Percentiles rank a stretch among this genome's conserved stretches.
phyloP scores from a whole-genome alignment of 2,113 vertebrate genomes.

The Suncus etruscus region DNA sequence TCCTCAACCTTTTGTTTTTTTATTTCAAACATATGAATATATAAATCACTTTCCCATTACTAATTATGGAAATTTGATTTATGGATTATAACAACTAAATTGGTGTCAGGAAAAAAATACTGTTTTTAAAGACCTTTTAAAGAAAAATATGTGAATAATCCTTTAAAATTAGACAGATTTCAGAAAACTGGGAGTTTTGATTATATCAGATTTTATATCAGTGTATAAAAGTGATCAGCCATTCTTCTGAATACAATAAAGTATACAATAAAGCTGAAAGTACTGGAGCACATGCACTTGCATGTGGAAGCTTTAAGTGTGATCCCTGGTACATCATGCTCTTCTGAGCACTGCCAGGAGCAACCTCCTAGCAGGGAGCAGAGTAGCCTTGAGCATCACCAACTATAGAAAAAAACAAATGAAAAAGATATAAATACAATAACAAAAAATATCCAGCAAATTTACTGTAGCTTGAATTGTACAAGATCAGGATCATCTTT shows the following conservation, averaged over 20 bases:
- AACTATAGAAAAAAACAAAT: no score
- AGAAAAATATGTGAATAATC: slow-evolving; percentile 50
- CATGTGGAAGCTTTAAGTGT: no score
- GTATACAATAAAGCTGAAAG: no score
- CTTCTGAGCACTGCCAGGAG: no score
- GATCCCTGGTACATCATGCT: no score
- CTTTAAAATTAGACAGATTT: slow-evolving; percentile 47
- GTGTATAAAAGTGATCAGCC: slow-evolving; percentile 42
- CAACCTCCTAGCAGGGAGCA: no score
- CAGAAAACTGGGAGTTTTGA: slow-evolving; percentile 41
- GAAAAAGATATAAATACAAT: neutral
- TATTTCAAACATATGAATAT: slow-evolving; percentile 38
- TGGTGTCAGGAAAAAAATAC: slow-evolving; percentile 46
- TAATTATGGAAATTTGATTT: slow-evolving; percentile 51
- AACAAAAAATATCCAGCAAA: slow-evolving; percentile 16
- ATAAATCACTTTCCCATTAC: slow-evolving; percentile 62
- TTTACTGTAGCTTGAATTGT: neutral
- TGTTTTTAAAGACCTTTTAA: slow-evolving; percentile 53
- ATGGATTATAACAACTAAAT: slow-evolving; percentile 62
- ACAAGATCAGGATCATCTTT: slow-evolving; percentile 17
- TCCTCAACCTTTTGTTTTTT: slow-evolving; percentile 54
- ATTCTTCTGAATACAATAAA: slow-evolving; percentile 30
- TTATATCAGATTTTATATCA: slow-evolving; percentile 47
- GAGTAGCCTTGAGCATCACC: no score
- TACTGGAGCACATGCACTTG: no score